Conservation (phyloP, 2,888 invertebrate genomes). For the Trissolcus brochymenae region DNA sequence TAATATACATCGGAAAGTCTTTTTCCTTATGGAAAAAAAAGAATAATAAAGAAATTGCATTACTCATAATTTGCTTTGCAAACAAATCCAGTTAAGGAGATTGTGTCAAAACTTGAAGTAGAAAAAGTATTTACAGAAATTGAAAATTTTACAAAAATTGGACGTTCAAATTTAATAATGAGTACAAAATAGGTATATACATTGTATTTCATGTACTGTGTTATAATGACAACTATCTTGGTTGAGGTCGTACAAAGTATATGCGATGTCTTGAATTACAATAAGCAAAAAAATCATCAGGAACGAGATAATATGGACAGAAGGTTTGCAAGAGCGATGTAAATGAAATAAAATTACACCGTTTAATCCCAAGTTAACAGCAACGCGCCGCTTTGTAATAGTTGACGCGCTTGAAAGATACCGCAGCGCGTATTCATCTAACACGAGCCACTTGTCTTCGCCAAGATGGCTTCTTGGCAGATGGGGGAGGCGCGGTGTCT, state of each 20-base stretch:
- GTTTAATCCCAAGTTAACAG: constrained; percentile 70
- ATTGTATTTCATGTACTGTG: too few relatives aligned
- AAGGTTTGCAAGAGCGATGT: constrained; percentile 45
- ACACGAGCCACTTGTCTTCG: constrained; percentile 68
- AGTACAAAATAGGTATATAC: too few relatives aligned
- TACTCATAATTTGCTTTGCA: too few relatives aligned
- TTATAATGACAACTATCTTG: too few relatives aligned
- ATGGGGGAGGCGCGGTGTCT: constrained; percentile 48
- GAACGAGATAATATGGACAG: constrained; percentile 60
- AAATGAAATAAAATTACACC: constrained; percentile 60
- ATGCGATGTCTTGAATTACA: too few relatives aligned
- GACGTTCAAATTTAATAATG: too few relatives aligned
- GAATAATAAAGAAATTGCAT: too few relatives aligned
- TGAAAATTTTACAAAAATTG: too few relatives aligned
- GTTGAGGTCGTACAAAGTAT: too few relatives aligned
- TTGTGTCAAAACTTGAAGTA: neutral
- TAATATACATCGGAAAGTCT: constrained; percentile 9
- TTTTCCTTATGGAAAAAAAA: constrained; percentile 8
- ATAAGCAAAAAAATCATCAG: neutral
- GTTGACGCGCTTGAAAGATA: constrained; percentile 63
- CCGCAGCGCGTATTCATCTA: constrained; percentile 66
- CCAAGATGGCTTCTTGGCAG: constrained; percentile 73
- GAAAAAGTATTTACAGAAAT: too few relatives aligned
- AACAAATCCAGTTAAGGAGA: too few relatives aligned
- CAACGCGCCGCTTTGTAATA: constrained; percentile 65